These are phyloP conservation scores for Tetragonula carbonaria DNA, from an alignment of 2,888 invertebrate genomes.

Conservation along the genomic window DNA sequence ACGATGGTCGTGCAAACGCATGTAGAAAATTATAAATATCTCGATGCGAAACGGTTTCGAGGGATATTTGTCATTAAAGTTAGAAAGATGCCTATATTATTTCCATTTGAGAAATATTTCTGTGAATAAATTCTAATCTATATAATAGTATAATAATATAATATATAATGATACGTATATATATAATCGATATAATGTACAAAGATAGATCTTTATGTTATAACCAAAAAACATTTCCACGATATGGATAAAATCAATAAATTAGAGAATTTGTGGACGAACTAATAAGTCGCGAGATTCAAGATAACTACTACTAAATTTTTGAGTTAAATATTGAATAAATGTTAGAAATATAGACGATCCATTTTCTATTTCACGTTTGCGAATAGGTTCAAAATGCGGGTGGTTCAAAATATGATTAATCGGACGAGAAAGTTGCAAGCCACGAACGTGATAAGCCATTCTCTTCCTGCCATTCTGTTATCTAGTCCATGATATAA, in stretches of 20 bases:
- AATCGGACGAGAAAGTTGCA: conserved; percentile 57
- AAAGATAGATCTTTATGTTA: not conserved
- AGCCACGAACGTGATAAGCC: conserved; percentile 56
- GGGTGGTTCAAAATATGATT: conserved; percentile 42
- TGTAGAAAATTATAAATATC: not conserved
- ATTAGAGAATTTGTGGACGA: too few relatives aligned
- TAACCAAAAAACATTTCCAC: not conserved
- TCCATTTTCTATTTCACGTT: not conserved
- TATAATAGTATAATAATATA: too few relatives aligned
- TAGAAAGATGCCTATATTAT: not conserved
- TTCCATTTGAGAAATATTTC: not conserved
- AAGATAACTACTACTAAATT: not conserved
- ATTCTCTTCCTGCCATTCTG: conserved; percentile 57
- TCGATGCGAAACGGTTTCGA: not conserved
- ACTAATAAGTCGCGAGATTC: too few relatives aligned
- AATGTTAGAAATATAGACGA: not conserved
- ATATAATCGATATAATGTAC: not conserved
- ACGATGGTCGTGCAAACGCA: not conserved
- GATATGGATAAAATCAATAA: too few relatives aligned
- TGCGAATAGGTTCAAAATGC: not conserved
- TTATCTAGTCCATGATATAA: conserved; percentile 58
- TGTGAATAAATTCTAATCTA: too few relatives aligned
- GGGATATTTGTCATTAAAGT: not conserved
- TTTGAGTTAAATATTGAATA: not conserved
- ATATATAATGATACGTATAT: too few relatives aligned